Conservation (phyloP, 1,140 invertebrate species). For the Plectrocnemia conspersa region DNA sequence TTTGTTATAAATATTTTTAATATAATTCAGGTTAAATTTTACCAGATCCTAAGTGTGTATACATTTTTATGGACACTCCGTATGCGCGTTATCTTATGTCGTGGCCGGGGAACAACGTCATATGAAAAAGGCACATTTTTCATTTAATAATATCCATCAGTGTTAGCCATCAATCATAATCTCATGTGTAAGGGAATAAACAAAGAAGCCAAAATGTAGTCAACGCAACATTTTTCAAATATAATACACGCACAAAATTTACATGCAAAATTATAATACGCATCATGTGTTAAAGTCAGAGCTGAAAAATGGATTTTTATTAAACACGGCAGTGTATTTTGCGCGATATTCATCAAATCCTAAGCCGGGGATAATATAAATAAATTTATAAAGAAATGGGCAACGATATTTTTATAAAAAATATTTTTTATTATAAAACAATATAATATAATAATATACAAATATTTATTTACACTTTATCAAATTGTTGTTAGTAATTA, state of each 20-base stretch:
- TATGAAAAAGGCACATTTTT: conserved; percentile 3
- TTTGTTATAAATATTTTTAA: conserved; percentile 4
- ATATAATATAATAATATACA: no score
- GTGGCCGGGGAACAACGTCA: background rate
- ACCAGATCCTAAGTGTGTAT: background rate
- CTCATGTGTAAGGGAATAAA: conserved; percentile 7
- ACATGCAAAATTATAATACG: background rate
- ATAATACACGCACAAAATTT: background rate
- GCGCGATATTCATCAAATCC: no score
- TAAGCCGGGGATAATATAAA: no score
- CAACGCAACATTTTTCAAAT: no score
- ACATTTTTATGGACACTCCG: background rate
- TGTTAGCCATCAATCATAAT: conserved; percentile 10
- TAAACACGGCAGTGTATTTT: no score
- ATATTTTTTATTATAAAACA: no score
- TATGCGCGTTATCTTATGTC: background rate
- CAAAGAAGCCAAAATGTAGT: conserved; percentile 1
- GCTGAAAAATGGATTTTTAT: no score
- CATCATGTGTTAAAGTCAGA: no score
- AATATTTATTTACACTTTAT: no score
- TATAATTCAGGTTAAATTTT: background rate
- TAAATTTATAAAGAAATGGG: no score
- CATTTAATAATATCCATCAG: conserved; percentile 6
- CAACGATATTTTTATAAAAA: no score
- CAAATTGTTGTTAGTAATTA: no score